Base-by-base conservation (phyloP, 1,140 invertebrate genomes). In the Hirudo medicinalis region DNA sequence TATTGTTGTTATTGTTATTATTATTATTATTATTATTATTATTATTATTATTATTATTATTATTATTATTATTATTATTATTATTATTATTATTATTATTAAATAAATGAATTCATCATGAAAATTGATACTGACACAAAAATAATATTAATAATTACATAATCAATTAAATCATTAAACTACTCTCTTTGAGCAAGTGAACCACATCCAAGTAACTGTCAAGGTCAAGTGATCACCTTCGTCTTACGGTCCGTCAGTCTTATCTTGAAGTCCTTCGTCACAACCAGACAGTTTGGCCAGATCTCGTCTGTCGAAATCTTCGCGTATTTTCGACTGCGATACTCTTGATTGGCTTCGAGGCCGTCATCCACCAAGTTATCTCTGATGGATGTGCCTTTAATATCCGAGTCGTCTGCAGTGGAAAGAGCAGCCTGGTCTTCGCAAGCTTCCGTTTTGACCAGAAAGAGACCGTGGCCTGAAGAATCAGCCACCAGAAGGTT, bases 401-500 rank as follows among this genome's bases (percentile, higher is more conserved):
- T 20, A 5, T 9, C 9, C 3, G 22, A 11, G 8, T 63, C 20
- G 8, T 63, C 57, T 20, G 20, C 54, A 3, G 2, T n/a, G 54
- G 54, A 25, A 57, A 9, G 2, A 5, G 20, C 9, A 25, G 57
- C 19, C 22, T 11, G 15, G 15, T 22, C 29, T 32, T 63, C 57
- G 13, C 29, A 25, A n/a, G n/a, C 36, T 9, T 11, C 19, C 57
- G 22, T 20, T 9, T 49, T 32, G 36, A 43, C 40, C 4, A 72
- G 32, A 20, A 36, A 8, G 5, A 72, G n/a, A 43, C 57, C 27
- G 66, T 72, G 71, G 6, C 57, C 71, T 1, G 32, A 57, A 15
- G 71, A 72, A 67, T 72, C 71, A 63, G 71, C 71, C 19, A 72
- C 71, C 22, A 49, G n/a, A 49, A 72, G 49, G n/a, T 32, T 40